Evolutionary conservation across 2,888 invertebrate genomes (phyloP).

Genomic region (Sarcophaga caerulescens): DNA sequence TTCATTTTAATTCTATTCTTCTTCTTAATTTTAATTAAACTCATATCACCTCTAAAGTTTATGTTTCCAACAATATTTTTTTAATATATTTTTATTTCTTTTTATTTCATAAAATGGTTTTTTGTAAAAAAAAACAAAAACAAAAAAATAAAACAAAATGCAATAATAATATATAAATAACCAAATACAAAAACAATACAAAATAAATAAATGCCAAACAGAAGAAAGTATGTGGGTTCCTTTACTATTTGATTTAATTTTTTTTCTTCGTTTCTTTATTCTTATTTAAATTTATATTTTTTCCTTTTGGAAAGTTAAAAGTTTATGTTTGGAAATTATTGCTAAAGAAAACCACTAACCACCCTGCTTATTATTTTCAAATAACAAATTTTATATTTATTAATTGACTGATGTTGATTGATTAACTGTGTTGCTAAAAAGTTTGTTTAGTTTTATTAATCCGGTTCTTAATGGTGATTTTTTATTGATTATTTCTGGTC

Average conservation of each 20-base stretch:
- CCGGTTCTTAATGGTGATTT: not conserved
- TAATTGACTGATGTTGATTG: no score
- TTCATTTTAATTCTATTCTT: constrained; percentile 12
- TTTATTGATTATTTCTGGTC: constrained; percentile 15
- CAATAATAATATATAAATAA: no score
- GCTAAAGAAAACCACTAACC: constrained; percentile 51
- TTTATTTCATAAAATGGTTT: constrained; percentile 63
- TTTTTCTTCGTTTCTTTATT: constrained; percentile 42
- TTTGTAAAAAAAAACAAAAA: constrained; percentile 50
- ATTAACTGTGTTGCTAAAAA: not conserved
- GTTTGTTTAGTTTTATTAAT: constrained; percentile 16
- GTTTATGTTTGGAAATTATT: constrained; percentile 1
- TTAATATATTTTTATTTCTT: constrained; percentile 67
- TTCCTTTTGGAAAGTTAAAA: not conserved
- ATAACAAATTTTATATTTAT: not conserved
- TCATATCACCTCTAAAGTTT: constrained; percentile 47
- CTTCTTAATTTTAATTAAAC: constrained; percentile 16
- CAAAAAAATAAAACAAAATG: constrained; percentile 49
- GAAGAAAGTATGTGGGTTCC: constrained; percentile 70
- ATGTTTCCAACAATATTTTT: constrained; percentile 37
- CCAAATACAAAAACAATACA: constrained; percentile 56
- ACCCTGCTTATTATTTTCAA: constrained; percentile 58
- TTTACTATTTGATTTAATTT: constrained; percentile 40
- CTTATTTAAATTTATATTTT: not conserved
- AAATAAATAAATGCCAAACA: constrained; percentile 60